Percentiles rank a stretch among this genome's conserved stretches.
Evolutionary conservation across 2,797 vertebrate species (phyloP).

Genomic region (Mormyrus proboscirostris): DNA sequence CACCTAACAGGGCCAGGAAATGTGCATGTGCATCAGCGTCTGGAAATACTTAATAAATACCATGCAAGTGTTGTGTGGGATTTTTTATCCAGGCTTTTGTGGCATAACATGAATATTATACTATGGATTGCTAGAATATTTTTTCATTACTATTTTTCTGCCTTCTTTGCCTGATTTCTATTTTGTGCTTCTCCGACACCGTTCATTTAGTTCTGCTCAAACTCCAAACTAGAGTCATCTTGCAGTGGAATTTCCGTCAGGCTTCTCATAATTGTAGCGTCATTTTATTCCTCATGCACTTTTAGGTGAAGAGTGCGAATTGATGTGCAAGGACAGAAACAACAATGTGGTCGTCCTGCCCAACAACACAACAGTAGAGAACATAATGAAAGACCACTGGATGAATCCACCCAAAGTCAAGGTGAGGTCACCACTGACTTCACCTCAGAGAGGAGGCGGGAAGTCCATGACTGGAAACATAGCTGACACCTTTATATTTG

Average conservation of each 20-base stretch:
- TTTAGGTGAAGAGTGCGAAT: slow-evolving; percentile 81
- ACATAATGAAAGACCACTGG: slow-evolving; percentile 77
- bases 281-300: slow-evolving; percentile 14
- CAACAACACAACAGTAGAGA: slow-evolving; percentile 73
- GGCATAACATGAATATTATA: not conserved
- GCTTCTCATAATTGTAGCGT: not conserved
- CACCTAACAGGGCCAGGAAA: not conserved
- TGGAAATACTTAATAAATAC: not conserved
- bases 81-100: not conserved
- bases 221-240: not conserved
- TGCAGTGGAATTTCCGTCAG: not conserved
- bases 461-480: not conserved
- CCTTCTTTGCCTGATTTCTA: not conserved
- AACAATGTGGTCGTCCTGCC: slow-evolving; percentile 85
- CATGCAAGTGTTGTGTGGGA: not conserved
- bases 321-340: slow-evolving; percentile 82
- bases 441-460: not conserved
- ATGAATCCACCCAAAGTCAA: slow-evolving; percentile 87
- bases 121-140: not conserved
- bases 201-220: not conserved
- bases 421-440: slow-evolving; percentile 59
- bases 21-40: not conserved
- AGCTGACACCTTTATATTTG: not conserved
- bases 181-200: not conserved
- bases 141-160: not conserved